Percentiles rank a stretch among this genome's conserved stretches.
These are phyloP conservation scores for Catalaphyllia jardinei DNA, from an alignment of 64 coral and sea anemone species.

Conservation along the genomic window DNA sequence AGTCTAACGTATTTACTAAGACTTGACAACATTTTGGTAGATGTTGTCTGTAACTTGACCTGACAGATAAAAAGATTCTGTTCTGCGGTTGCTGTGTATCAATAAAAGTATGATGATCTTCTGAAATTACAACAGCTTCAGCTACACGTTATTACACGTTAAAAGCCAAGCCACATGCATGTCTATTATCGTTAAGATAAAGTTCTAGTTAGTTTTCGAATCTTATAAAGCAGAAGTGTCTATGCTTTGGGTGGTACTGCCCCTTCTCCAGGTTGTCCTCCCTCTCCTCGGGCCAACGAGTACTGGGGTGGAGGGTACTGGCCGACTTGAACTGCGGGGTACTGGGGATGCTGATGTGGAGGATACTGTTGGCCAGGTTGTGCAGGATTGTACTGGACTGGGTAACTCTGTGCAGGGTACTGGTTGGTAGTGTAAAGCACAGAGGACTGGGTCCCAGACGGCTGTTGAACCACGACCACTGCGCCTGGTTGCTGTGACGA, in stretches of 20 bases:
- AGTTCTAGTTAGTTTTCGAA: too few species aligned
- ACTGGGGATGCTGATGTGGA: neutral
- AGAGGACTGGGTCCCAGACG: neutral
- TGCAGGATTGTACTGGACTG: neutral
- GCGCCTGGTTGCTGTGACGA: constrained; percentile 5
- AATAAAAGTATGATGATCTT: too few species aligned
- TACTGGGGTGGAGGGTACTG: constrained; percentile 26
- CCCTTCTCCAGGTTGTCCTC: neutral
- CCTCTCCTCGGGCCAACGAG: neutral
- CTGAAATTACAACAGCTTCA: too few species aligned
- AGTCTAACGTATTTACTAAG: neutral
- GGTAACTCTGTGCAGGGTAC: neutral
- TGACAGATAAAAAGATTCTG: too few species aligned
- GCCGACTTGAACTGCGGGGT: neutral
- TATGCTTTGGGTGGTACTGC: constrained; percentile 26
- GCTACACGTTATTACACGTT: too few species aligned
- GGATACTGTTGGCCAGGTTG: too few species aligned
- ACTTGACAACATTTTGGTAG: neutral
- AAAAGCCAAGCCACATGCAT: too few species aligned
- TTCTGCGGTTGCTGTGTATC: too few species aligned
- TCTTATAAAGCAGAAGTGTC: neutral
- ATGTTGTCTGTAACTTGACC: neutral
- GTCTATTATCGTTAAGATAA: too few species aligned
- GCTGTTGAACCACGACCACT: constrained; percentile 17
- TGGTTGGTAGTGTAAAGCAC: neutral